Evolutionary conservation across 2,113 vertebrate genomes (phyloP), one percentile per base, ranked within the genome.

Genomic region (Morone saxatilis): DNA sequence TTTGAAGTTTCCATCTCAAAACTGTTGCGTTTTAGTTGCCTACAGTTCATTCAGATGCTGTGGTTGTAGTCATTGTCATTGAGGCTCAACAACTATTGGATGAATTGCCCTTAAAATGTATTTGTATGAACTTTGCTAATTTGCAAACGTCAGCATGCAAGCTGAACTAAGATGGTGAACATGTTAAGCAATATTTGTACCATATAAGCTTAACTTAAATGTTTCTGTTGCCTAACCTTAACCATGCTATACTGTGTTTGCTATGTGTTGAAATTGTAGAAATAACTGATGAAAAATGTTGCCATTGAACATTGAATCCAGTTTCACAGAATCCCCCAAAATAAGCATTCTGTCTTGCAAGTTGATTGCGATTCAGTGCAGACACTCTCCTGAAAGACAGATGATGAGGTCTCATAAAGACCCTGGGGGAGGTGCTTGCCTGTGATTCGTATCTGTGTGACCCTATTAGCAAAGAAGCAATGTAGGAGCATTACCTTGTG

Each of bases 371-470:
- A 8, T 25, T 50, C 25, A 40, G 40, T 22, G 48, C 56, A 0
- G 40, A 70, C 25, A 47, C 54, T 17, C 1, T n/a, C 22, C 40
- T 7, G 40, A 63, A 54, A 76, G 80, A 81, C 11, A n/a, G 45
- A 17, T 54, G 65, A 70, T 62, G 48, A 70, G 67, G 71, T 75
- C 54, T 75, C n/a, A 56, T 25, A 14, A 12, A 22, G 57, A 54
- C 50, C 57, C 31, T 6, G 19, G 57, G 65, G 16, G 53, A 56
- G 54, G 5, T 14, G 47, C 41, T 48, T 40, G 17, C 19, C 59
- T 20, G 2, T 1, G 4, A 43, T 71, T 53, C 6, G 4, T 63
- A 60, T 40, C 54, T 68, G 22, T 4, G 2, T 36, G 56, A 57
- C 54, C 54, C 48, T 70, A n/a, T 17, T 56, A 31, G 47, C 47